Evolutionary conservation across 2,113 vertebrate genomes (phyloP).

Genomic region (Hyaena hyaena): DNA sequence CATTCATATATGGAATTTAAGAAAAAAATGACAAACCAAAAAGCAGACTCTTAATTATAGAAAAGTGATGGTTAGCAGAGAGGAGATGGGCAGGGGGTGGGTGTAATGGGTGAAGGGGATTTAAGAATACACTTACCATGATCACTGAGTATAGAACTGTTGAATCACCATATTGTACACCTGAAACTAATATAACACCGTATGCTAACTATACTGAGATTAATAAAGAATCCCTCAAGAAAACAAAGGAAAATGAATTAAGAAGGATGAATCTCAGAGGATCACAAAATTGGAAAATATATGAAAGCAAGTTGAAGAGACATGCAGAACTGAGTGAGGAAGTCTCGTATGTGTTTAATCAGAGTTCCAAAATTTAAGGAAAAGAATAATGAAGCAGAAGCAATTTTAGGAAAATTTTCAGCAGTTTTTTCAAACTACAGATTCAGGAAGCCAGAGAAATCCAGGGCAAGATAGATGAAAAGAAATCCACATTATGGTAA

Average conservation of each 20-base stretch:
- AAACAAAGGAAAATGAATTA: neutral
- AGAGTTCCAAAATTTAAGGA: neutral
- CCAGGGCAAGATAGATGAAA: neutral
- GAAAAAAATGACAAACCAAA: neutral
- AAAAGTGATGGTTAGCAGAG: neutral
- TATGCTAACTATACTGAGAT: neutral
- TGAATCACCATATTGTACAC: neutral
- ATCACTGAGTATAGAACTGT: neutral
- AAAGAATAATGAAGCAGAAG: neutral
- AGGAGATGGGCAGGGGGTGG: neutral
- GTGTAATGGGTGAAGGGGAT: neutral
- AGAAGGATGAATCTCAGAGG: neutral
- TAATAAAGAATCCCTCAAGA: neutral
- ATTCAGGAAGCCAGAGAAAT: neutral
- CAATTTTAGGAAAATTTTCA: neutral
- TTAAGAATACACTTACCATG: neutral
- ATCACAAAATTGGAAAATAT: neutral
- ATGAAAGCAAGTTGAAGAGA: neutral
- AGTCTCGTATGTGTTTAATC: neutral
- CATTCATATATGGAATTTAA: neutral
- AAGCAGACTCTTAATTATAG: neutral
- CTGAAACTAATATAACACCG: neutral
- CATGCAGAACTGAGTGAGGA: neutral
- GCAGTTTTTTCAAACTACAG: too few relatives aligned
- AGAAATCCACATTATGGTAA: neutral